Base-by-base conservation (phyloP, 2,797 vertebrate genomes). In the Peromyscus melanophrys region DNA sequence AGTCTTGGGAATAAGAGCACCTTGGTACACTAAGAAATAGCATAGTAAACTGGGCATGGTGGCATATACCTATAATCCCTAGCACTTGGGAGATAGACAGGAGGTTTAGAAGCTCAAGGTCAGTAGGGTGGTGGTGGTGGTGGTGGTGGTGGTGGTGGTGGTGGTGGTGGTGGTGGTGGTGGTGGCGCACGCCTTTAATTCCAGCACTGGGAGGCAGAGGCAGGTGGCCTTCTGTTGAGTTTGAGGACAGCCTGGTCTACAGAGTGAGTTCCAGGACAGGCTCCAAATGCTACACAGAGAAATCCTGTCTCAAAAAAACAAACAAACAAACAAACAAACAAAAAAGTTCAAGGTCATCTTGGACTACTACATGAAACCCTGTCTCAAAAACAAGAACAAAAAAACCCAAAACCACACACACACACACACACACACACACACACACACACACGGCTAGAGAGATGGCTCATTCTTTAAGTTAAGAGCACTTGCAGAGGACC, bases 1-100 rank as follows among this genome's bases (percentile, higher is more conserved):
- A 34, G 29, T 95, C 69, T 92, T 89, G 17, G 13, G 88, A n/a
- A 88, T 69, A 90, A 96, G 1, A 95, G 61, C 61, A 49, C 89
- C 40, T 80, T 93, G 21, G 49, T 90, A 9, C 29, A 71, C 55
- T 75, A 92, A 88, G 91, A 96, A 93, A 34, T 27, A 77, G n/a
- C 31, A n/a, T 34, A 61, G 31, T 49, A 7, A 67, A 29, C 29
- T 31, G 19, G 19, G 29, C 9, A 34, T 43, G 34, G 14, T 40
- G n/a, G 49, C 14, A 37, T 25, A 29, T 29, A 25, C 34, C 14
- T 73, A 16, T 40, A 57, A 59, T 17, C 25, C 40, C 17, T 27
- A 55, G 65, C 4, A 55, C 67, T 40, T 11, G 14, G n/a, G 34
- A 87, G 23, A 65, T 2, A 57, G 9, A 40, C 27, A 89, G 29